These are phyloP conservation scores for Lasioglossum morio DNA, from an alignment of 2,888 invertebrate species.

Conservation along the genomic window DNA sequence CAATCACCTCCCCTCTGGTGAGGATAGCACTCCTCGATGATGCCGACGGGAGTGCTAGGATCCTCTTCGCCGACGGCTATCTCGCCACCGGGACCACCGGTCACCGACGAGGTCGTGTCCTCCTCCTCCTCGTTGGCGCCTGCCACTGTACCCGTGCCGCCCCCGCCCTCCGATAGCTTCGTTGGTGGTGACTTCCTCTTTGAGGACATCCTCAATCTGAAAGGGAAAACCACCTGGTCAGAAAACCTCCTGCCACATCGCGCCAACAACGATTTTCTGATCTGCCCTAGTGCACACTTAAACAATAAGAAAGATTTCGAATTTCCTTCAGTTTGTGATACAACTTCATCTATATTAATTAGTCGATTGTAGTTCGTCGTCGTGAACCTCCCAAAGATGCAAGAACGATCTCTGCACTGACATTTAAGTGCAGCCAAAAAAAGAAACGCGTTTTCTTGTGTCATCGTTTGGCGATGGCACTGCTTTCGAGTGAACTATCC, in stretches of 20 bases:
- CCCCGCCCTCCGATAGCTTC: slow-evolving; percentile 93
- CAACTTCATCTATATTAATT: too few relatives aligned
- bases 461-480: too few relatives aligned
- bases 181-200: slow-evolving; percentile 98
- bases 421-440: too few relatives aligned
- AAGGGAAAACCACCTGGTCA: slow-evolving; percentile 62
- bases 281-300: too few relatives aligned
- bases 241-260: slow-evolving; percentile 2
- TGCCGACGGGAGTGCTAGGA: slow-evolving; percentile 87
- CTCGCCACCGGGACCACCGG: slow-evolving; percentile 77
- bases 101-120: slow-evolving; percentile 85
- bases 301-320: too few relatives aligned
- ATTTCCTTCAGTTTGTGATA: too few relatives aligned
- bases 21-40: slow-evolving; percentile 83
- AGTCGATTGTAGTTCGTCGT: too few relatives aligned
- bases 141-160: slow-evolving; percentile 81
- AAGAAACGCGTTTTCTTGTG: too few relatives aligned
- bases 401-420: too few relatives aligned
- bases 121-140: slow-evolving; percentile 85
- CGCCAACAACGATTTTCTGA: too few relatives aligned
- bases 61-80: slow-evolving; percentile 80
- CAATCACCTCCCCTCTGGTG: slow-evolving; percentile 71
- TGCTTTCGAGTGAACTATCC: too few relatives aligned
- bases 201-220: slow-evolving; percentile 96
- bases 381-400: too few relatives aligned